These are phyloP conservation scores for Neoascia interrupta DNA, from an alignment of 2,888 invertebrate genomes.

Conservation along the genomic window DNA sequence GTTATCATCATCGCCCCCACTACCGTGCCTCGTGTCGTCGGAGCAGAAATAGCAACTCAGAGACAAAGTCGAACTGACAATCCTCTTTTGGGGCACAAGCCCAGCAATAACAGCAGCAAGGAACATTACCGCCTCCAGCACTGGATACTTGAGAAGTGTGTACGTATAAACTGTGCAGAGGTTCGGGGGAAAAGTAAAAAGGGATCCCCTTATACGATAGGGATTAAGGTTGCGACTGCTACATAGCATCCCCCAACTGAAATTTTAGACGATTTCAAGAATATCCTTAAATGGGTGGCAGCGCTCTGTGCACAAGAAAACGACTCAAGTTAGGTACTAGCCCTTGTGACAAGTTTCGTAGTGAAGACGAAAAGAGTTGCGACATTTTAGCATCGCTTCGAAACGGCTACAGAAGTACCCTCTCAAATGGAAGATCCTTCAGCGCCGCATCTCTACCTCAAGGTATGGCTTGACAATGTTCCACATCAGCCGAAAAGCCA, in stretches of 20 bases:
- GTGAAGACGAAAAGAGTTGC: too few species aligned
- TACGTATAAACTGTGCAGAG: conserved; percentile 31
- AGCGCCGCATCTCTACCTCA: too few species aligned
- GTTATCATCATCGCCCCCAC: conserved; percentile 47
- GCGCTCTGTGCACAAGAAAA: too few species aligned
- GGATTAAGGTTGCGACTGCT: conserved; percentile 32
- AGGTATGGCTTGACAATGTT: too few species aligned
- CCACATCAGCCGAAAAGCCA: too few species aligned
- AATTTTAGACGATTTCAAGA: conserved; percentile 43
- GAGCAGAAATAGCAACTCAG: conserved; percentile 38
- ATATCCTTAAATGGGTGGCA: too few species aligned
- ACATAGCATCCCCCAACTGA: conserved; percentile 8
- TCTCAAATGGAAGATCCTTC: too few species aligned
- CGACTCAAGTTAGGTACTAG: too few species aligned
- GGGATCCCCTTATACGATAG: conserved; percentile 28
- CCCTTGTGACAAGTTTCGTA: too few species aligned
- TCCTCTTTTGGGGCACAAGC: conserved; percentile 64
- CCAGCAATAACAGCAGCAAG: conserved; percentile 56
- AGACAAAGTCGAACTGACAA: conserved; percentile 68
- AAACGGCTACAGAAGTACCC: too few species aligned
- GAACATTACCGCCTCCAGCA: conserved; percentile 58
- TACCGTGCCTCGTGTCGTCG: conserved; percentile 3
- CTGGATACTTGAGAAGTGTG: conserved; percentile 58
- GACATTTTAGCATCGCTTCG: too few species aligned
- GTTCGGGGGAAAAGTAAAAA: not conserved